Base-by-base conservation (phyloP, 2,797 vertebrate species). In the Scleropages formosus region DNA sequence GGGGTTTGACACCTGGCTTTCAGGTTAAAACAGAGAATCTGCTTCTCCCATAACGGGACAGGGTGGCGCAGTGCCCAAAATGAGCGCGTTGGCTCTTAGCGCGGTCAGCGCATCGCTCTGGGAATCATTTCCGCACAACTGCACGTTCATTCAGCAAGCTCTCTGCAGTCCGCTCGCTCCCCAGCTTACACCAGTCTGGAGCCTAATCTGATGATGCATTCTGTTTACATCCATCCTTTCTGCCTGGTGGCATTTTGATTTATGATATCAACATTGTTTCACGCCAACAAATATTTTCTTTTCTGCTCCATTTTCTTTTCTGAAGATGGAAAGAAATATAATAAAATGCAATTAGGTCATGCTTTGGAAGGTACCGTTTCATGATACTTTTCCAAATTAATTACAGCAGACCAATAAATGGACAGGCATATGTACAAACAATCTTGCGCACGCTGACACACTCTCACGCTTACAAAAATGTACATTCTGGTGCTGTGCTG, bases 311-410 rank as follows among this genome's bases (percentile, higher is more conserved):
- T n/a, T n/a, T 27, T 53, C 22, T 70, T 26, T 24, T 18, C 56
- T n/a, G 27, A 49, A 56, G 70, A 70, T 9, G 13, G 68, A 70
- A 53, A 18, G 10, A 70, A 27, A 56, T 47, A 49, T 51, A 70
- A n/a, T 27, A 70, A 70, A 70, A 70, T 11, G 16, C 24, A 70
- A 15, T 70, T 70, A 70, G 51, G 8, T 56, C 47, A 70, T 53
- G 47, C 68, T 70, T 39, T 70, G 51, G 68, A 70, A 53, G 49
- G 49, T 70, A 70, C 51, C 6, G 8, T 53, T 58, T 56, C 51
- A 58, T 16, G 12, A 56, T 70, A 47, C 27, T 70, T 58, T 27
- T 70, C 51, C 51, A 70, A 27, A 70, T 53, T 51, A 53, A 27
- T 53, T 53, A 49, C 26, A 11, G 44, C 51, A 15, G 53, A 24